Conservation (phyloP, 2,113 vertebrate species). For the Zosterops japonicus region DNA sequence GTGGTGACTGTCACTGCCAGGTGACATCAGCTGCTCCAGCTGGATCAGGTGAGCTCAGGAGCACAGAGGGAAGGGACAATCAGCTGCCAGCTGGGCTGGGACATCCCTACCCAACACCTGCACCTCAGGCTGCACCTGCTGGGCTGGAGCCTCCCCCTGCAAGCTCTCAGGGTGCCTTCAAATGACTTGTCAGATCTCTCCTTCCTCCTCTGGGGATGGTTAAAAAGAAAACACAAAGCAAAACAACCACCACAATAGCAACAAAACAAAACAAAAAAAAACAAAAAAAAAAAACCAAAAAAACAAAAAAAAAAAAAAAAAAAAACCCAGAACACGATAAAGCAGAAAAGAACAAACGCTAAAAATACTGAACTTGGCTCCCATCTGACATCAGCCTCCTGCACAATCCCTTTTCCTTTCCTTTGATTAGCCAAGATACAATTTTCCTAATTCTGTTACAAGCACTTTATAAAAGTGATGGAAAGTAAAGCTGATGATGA, state of each 20-base stretch:
- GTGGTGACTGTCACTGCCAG: accelerated
- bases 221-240: not conserved
- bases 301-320: not conserved
- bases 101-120: not conserved
- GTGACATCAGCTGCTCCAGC: not conserved
- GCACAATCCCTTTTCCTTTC: not conserved
- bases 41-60: not conserved
- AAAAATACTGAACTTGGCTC: not conserved
- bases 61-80: not conserved
- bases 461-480: not conserved
- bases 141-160: not conserved
- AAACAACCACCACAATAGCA: not conserved
- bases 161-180: not conserved
- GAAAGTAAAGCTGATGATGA: not conserved
- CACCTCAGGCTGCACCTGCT: not conserved
- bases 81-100: not conserved
- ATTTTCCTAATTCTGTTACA: not conserved
- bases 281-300: not conserved
- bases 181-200: not conserved
- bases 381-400: not conserved
- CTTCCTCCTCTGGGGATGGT: not conserved
- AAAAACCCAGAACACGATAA: accelerated
- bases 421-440: not conserved
- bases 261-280: no score
- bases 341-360: not conserved